Conservation (phyloP, 2,888 invertebrate genomes). For the Drosophila anceps region DNA sequence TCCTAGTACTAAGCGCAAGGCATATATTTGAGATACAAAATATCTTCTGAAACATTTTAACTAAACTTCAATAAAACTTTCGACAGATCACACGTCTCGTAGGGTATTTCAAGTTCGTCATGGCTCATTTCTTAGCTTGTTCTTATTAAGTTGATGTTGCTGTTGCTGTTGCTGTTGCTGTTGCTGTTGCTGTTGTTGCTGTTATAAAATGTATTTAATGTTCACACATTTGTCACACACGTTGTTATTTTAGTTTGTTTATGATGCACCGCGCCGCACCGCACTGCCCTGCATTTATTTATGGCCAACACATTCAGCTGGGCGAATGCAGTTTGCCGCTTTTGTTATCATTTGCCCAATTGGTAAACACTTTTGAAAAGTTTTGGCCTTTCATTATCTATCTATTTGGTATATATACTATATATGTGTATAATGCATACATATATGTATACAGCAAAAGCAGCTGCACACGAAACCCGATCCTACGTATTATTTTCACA, state of each 20-base stretch:
- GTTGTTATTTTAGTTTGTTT: conserved; percentile 67
- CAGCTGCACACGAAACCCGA: conserved; percentile 65
- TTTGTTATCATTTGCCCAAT: conserved; percentile 59
- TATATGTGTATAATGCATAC: too few relatives aligned
- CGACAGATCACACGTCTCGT: not conserved
- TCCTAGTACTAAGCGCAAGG: too few relatives aligned
- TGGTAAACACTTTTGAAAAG: conserved; percentile 62
- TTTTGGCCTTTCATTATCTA: conserved; percentile 60
- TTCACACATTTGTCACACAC: conserved; percentile 74
- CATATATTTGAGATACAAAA: too few relatives aligned
- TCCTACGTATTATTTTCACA: conserved; percentile 51
- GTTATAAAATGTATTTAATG: conserved; percentile 64
- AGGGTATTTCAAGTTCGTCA: not conserved
- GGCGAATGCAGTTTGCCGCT: conserved; percentile 27
- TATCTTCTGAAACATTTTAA: too few relatives aligned
- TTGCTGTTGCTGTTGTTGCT: conserved; percentile 9
- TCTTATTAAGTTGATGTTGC: conserved; percentile 14
- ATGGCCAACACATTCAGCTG: too few relatives aligned
- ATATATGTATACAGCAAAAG: conserved; percentile 37
- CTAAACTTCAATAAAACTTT: not conserved
- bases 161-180: not conserved
- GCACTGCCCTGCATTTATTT: conserved; percentile 67
- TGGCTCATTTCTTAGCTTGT: conserved; percentile 12
- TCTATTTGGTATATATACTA: conserved; percentile 8
- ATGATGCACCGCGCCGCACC: conserved; percentile 17